These are phyloP conservation scores for Nezara viridula DNA, from an alignment of 2,888 invertebrate genomes.

Conservation along the genomic window DNA sequence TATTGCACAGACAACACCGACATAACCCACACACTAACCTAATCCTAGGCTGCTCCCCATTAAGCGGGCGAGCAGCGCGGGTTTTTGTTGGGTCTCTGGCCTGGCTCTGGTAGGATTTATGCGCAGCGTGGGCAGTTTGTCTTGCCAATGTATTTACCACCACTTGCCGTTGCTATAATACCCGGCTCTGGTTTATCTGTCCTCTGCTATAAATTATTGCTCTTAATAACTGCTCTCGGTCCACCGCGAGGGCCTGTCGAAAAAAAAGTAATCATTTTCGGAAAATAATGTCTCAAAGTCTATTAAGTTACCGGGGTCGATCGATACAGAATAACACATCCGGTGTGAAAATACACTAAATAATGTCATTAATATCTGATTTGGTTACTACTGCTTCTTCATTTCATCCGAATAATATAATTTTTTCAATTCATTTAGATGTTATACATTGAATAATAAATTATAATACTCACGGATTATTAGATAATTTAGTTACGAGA, in stretches of 20 bases:
- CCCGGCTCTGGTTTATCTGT: neutral
- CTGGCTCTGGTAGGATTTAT: neutral
- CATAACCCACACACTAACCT: too few species aligned
- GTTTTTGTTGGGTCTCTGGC: neutral
- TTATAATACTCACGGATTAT: too few species aligned
- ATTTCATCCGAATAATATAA: too few species aligned
- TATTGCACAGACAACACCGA: neutral
- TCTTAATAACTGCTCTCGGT: constrained; percentile 18
- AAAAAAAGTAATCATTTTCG: neutral
- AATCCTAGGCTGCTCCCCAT: neutral
- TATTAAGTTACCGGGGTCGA: neutral
- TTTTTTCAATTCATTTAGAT: too few species aligned
- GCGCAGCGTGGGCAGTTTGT: neutral
- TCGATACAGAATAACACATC: neutral
- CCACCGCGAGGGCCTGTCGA: neutral
- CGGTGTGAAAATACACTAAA: too few species aligned
- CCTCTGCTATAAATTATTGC: neutral
- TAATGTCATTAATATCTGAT: too few species aligned
- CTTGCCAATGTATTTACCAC: constrained; percentile 20
- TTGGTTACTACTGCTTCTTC: too few species aligned
- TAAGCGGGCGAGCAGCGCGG: neutral
- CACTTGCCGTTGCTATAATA: neutral
- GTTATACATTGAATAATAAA: too few species aligned
- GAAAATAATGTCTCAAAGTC: neutral
- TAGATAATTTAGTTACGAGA: too few species aligned